Conservation (phyloP, 2,888 invertebrate genomes). For the Agrochola lota region DNA sequence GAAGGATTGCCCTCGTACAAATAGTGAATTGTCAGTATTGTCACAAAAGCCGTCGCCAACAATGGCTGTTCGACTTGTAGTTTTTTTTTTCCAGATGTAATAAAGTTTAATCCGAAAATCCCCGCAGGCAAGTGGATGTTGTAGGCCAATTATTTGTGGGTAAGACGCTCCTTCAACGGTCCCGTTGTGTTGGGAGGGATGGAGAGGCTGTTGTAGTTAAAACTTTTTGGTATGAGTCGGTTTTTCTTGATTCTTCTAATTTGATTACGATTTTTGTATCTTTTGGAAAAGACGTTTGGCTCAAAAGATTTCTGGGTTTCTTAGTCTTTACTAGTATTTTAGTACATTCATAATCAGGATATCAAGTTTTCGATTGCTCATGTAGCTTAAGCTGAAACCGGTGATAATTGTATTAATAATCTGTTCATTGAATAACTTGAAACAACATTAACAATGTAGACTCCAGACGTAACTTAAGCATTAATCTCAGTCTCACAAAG, state of each 20-base stretch:
- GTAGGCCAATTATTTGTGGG: constrained; percentile 84
- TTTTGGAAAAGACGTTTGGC: neutral
- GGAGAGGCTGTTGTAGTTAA: constrained; percentile 41
- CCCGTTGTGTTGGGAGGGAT: constrained; percentile 25
- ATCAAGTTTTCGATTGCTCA: neutral
- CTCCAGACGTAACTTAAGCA: neutral
- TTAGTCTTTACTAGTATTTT: neutral
- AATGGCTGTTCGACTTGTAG: constrained; percentile 72
- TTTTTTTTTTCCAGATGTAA: constrained; percentile 74
- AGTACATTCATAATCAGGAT: neutral
- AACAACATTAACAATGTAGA: neutral
- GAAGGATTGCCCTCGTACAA: constrained; percentile 70
- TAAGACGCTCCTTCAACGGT: constrained; percentile 68
- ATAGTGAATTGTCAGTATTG: constrained; percentile 68
- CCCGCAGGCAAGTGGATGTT: constrained; percentile 80
- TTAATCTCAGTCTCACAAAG: neutral
- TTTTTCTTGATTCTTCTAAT: neutral
- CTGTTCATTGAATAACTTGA: neutral
- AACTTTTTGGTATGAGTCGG: neutral
- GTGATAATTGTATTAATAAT: neutral
- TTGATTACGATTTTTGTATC: neutral
- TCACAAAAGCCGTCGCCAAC: constrained; percentile 72
- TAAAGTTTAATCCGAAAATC: constrained; percentile 86
- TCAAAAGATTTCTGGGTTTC: neutral
- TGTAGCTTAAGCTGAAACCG: neutral